phyloP scores from a whole-genome alignment of 2,113 vertebrate species.

The Hippocampus guttulatus region DNA sequence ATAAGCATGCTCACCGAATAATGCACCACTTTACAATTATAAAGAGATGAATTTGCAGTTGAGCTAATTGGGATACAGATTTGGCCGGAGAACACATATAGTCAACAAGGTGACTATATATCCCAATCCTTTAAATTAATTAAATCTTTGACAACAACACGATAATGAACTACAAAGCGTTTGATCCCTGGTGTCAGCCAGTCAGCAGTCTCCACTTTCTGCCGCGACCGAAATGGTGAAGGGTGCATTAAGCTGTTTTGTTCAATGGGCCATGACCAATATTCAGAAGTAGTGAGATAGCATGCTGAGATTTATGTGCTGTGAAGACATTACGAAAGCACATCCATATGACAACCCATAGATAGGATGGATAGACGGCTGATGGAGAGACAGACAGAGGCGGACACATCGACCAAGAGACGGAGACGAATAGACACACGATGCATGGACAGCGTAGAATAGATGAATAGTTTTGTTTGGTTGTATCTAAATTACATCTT shows the following conservation, averaged over 20 bases:
- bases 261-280: slow-evolving; percentile 75
- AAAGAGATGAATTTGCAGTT: background rate
- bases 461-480: slow-evolving; percentile 39
- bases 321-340: slow-evolving; percentile 64
- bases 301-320: slow-evolving; percentile 70
- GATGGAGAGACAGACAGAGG: slow-evolving; percentile 15
- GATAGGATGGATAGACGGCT: slow-evolving; percentile 2
- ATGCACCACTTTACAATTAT: too few species aligned
- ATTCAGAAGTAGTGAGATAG: slow-evolving; percentile 68
- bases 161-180: slow-evolving; percentile 35
- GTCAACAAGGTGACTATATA: background rate
- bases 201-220: slow-evolving; percentile 56
- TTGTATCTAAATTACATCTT: slow-evolving; percentile 71
- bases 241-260: slow-evolving; percentile 69
- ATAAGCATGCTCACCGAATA: too few species aligned
- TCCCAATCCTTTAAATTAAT: background rate
- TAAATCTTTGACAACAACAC: slow-evolving; percentile 11
- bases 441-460: background rate
- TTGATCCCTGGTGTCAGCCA: slow-evolving; percentile 40
- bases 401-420: slow-evolving; percentile 17
- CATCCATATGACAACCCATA: slow-evolving; percentile 43
- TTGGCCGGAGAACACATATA: too few species aligned
- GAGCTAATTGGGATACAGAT: background rate
- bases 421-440: background rate
- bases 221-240: slow-evolving; percentile 64